These are phyloP conservation scores for Lycocorax pyrrhopterus DNA, from an alignment of 2,113 vertebrate species.

Conservation along the genomic window DNA sequence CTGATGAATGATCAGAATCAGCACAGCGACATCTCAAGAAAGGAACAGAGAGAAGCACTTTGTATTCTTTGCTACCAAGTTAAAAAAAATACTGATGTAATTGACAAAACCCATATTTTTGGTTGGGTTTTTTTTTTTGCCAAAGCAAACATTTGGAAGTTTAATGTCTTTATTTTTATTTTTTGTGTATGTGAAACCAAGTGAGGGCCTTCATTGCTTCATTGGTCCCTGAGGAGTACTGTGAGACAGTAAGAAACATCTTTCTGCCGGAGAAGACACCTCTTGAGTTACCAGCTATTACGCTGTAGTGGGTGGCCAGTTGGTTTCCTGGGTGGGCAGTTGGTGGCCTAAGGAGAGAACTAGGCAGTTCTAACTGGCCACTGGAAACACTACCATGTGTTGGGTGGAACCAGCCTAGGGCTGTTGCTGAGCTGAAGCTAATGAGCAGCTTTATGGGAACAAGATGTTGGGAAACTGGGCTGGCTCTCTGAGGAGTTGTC, in stretches of 20 bases:
- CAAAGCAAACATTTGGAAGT: background rate
- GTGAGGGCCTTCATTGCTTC: background rate
- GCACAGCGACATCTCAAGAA: background rate
- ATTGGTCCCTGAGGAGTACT: background rate
- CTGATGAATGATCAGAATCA: background rate
- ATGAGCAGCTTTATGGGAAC: conserved; percentile 45
- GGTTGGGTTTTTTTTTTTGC: background rate
- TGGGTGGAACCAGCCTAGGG: conserved; percentile 48
- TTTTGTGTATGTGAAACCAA: background rate
- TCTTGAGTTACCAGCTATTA: background rate
- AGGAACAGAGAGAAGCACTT: background rate
- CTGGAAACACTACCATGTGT: conserved; percentile 46
- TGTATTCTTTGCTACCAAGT: background rate
- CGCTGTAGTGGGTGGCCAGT: conserved; percentile 30
- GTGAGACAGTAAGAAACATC: background rate
- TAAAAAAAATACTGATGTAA: background rate
- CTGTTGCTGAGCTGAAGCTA: background rate
- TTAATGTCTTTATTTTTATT: background rate
- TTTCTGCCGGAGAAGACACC: background rate
- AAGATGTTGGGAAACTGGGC: background rate
- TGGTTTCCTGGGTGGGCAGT: conserved; percentile 33
- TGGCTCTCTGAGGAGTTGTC: background rate
- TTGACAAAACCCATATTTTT: background rate
- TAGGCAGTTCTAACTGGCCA: conserved; percentile 45
- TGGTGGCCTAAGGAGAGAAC: conserved; percentile 22